A percentile compares a stretch with the other conserved stretches of the same genome.
Evolutionary conservation across 2,797 vertebrate species (phyloP).

Genomic region (Caiman crocodilus): DNA sequence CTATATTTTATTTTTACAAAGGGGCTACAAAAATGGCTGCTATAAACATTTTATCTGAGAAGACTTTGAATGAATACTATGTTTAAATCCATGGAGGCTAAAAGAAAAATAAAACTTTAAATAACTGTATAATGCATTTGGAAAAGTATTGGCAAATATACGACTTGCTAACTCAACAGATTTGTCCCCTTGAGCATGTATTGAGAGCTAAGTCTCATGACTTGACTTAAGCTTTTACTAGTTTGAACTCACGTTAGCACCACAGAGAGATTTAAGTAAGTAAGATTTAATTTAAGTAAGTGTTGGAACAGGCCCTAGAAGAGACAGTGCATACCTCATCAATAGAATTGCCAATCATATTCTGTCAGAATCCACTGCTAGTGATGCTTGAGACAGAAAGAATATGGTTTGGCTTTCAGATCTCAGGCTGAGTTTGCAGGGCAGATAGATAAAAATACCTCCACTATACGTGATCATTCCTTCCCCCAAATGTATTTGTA

Average conservation of each 20-base stretch:
- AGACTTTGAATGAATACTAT: fast-evolving
- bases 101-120: not conserved
- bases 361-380: not conserved
- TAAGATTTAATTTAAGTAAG: fast-evolving
- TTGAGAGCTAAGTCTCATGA: not conserved
- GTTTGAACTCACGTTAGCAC: not conserved
- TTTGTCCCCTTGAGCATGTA: not conserved
- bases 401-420: not conserved
- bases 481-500: not conserved
- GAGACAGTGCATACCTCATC: not conserved
- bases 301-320: not conserved
- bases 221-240: not conserved
- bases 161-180: not conserved
- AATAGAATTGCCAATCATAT: not conserved
- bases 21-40: not conserved
- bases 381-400: not conserved
- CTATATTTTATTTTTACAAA: not conserved
- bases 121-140: not conserved
- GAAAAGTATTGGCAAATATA: not conserved
- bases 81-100: not conserved
- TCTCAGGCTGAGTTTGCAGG: not conserved
- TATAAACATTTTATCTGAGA: not conserved
- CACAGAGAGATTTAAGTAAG: not conserved
- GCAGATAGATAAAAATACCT: not conserved
- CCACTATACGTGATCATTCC: fast-evolving